phyloP scores from a whole-genome alignment of 2,113 vertebrate genomes.

The Neodontobutis hainanensis region DNA sequence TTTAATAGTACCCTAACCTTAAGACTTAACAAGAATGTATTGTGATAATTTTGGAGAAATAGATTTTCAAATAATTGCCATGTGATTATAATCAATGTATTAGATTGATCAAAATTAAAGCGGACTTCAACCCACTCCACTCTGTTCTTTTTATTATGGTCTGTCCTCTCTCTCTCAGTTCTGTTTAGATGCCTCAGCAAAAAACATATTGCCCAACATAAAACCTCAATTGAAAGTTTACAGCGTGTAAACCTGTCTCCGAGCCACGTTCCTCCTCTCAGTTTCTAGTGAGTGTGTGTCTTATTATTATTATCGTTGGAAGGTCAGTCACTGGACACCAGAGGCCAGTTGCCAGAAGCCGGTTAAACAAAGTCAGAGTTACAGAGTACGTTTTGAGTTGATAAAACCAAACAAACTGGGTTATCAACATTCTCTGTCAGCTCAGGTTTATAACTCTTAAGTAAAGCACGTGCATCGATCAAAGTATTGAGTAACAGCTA shows the following conservation, averaged over 20 bases:
- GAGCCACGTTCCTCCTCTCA: conserved; percentile 5
- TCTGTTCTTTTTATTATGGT: neutral
- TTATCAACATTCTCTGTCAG: too few species aligned
- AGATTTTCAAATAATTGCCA: too few species aligned
- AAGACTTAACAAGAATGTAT: too few species aligned
- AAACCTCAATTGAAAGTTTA: conserved; percentile 2
- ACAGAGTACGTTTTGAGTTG: too few species aligned
- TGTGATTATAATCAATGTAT: too few species aligned
- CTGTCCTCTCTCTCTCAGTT: neutral
- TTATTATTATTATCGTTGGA: conserved; percentile 1
- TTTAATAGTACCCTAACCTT: too few species aligned
- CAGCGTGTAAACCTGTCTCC: conserved; percentile 20
- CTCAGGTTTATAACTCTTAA: too few species aligned
- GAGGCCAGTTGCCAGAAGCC: neutral
- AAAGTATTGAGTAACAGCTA: too few species aligned
- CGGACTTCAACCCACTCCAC: neutral
- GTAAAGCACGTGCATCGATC: neutral
- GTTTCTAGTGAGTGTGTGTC: neutral
- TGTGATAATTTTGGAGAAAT: too few species aligned
- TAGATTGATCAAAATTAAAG: neutral
- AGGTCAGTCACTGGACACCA: conserved; percentile 6
- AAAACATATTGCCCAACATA: conserved; percentile 8
- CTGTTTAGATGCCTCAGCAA: conserved; percentile 2
- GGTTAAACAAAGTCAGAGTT: too few species aligned
- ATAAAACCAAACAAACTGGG: too few species aligned